Base-by-base conservation (phyloP, 1,140 invertebrate genomes). In the Calliopsis andreniformis region DNA sequence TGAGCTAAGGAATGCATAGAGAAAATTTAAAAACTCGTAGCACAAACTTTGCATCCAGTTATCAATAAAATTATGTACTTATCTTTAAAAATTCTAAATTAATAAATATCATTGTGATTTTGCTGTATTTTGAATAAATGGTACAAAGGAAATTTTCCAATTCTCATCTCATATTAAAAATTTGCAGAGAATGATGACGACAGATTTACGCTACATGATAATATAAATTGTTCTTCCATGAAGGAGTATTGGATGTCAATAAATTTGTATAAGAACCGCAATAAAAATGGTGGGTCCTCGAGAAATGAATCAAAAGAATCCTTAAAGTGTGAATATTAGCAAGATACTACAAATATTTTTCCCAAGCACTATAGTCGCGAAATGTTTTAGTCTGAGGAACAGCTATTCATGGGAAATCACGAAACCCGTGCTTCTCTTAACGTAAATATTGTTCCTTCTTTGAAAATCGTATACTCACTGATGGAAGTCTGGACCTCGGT, bases 401-500 rank as follows among this genome's bases (percentile, higher is more conserved):
- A n/a, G 20, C 20, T 25, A 43, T 55, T 43, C n/a, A 56, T 28
- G 35, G 35, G 30, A n/a, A 18, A 28, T 23, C 47, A 10, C 43
- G 49, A 14, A 64, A n/a, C 53, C 42, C 32, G 35, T 78, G 59
- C 53, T 45, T 58, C 53, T 51, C 70, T 32, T 79, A 83, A 79
- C 76, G 71, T 62, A 83, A 84, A 84, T 84, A 84, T 84, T 84
- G 71, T 83, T 80, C 18, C 61, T 76, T 0, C 53, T 45, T 30
- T 35, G 39, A 18, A 35, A 73, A 66, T 73, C 62, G 71, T 72
- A 63, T 63, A 28, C 56, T 69, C 39, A 14, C 12, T 20, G 49
- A 30, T 23, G 20, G 51, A 3, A 0, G 10, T 23, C 23, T n/a
- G 10, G 23, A 14, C 25, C 42, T 1, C 7, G 28, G 51, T 86